A percentile compares a stretch with the other conserved stretches of the same genome.
phyloP scores from a whole-genome alignment of 2,888 invertebrate species.

The Acleris sparsana region DNA sequence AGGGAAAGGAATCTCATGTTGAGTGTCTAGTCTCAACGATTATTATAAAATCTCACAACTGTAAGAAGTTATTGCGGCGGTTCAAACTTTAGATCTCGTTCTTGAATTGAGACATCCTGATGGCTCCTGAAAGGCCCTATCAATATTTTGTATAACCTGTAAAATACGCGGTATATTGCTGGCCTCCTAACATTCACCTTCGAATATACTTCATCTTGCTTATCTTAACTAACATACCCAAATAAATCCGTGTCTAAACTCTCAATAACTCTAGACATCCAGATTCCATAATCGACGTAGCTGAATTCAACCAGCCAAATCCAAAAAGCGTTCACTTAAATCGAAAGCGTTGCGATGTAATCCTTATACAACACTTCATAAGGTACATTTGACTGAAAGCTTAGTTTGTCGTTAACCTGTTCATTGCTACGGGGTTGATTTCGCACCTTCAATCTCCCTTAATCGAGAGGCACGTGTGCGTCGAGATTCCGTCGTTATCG shows the following conservation, averaged over 20 bases:
- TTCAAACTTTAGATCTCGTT: no score
- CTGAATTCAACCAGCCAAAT: not conserved
- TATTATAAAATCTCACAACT: no score
- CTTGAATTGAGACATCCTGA: no score
- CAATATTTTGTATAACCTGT: no score
- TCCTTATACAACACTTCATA: not conserved
- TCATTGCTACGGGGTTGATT: not conserved
- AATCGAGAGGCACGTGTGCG: conserved; percentile 17
- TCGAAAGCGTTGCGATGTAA: not conserved
- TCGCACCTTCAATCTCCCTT: conserved; percentile 10
- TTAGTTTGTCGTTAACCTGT: not conserved
- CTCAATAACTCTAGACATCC: conserved; percentile 5
- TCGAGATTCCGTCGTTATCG: conserved; percentile 22
- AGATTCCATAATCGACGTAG: conserved; percentile 5
- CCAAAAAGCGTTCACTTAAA: not conserved
- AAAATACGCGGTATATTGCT: no score
- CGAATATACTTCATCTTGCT: not conserved
- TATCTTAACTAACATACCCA: conserved; percentile 1
- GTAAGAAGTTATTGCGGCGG: no score
- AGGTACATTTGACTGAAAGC: not conserved
- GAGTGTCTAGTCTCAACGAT: no score
- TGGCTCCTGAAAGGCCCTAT: no score
- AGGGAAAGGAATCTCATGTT: no score
- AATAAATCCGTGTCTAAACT: not conserved
- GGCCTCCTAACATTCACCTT: no score